Evolutionary conservation across 2,797 vertebrate species (phyloP), one percentile per base, ranked within the genome.

Genomic region (Mareca penelope): DNA sequence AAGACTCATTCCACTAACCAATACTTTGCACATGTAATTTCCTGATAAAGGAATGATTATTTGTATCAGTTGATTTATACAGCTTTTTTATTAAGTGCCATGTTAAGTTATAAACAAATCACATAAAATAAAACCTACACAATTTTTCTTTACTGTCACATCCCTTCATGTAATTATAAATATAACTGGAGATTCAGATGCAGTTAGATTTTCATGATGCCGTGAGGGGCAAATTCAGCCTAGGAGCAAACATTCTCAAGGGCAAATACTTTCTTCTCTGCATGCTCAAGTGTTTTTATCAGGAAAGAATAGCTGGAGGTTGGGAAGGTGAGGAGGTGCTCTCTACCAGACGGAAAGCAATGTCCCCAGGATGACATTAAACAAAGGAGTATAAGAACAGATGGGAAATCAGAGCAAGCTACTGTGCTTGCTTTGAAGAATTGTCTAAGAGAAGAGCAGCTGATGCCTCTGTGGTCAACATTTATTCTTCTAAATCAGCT

Each of bases 51-150:
- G 79, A 85, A 88, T 44, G 70, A 94, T 89, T 94, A 79, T 92
- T 95, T 91, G 33, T 59, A 94, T 76, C 72, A 56, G 79, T 84
- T 88, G 81, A 93, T 92, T 93, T 96, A 90, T 83, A 90, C 31
- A 89, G 79, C 71, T 86, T 83, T 93, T 94, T 94, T 95, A 95
- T 93, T 90, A 92, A 95, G 85, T 93, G 59, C 37, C 79, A 55
- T 50, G 80, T 93, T 96, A 95, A 93, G 80, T 85, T 90, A 80
- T 50, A 95, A 92, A 96, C 89, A 97, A 91, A 93, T 82, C 50
- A 75, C 40, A 55, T 48, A 68, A 89, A 95, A 50, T 26, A 64
- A 96, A 90, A 29, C 28, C 12, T 40, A 63, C 50, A 59, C 19
- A 68, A 64, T 94, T 89, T 92, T 81, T 56, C 16, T 59, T 77